phyloP scores from a whole-genome alignment of 2,797 vertebrate species.

The Sarcoramphus papa region DNA sequence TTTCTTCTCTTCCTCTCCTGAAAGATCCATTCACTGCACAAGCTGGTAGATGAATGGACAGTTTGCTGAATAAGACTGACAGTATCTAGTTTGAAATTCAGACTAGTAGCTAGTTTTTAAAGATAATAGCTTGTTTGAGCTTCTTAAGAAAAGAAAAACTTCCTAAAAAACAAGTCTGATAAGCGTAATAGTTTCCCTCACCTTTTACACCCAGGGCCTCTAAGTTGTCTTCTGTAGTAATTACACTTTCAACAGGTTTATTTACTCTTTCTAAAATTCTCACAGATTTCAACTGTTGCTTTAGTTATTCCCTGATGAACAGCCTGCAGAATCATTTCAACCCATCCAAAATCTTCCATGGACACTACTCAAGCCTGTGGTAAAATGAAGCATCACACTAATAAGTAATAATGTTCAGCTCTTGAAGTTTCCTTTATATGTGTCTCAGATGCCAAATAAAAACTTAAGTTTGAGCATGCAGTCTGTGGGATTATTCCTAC shows the following conservation, averaged over 20 bases:
- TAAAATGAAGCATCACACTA: background rate
- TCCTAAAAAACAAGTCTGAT: background rate
- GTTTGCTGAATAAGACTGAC: background rate
- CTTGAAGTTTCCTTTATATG: background rate
- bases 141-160: background rate
- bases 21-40: background rate
- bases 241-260: background rate
- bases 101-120: background rate
- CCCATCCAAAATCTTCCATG: background rate
- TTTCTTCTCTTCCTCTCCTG: background rate
- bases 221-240: background rate
- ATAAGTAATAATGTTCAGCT: background rate
- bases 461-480: background rate
- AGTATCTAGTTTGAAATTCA: background rate
- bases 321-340: background rate
- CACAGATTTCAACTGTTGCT: background rate
- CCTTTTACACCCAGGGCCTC: background rate
- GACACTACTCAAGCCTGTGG: background rate
- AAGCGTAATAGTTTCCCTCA: background rate
- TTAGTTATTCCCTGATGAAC: background rate
- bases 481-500: background rate
- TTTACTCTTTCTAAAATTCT: background rate
- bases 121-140: background rate
- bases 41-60: background rate
- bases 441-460: background rate